Percentiles rank a stretch among this genome's conserved stretches.
Conservation (phyloP, 2,888 invertebrate genomes). For the Morinoia aosen region DNA sequence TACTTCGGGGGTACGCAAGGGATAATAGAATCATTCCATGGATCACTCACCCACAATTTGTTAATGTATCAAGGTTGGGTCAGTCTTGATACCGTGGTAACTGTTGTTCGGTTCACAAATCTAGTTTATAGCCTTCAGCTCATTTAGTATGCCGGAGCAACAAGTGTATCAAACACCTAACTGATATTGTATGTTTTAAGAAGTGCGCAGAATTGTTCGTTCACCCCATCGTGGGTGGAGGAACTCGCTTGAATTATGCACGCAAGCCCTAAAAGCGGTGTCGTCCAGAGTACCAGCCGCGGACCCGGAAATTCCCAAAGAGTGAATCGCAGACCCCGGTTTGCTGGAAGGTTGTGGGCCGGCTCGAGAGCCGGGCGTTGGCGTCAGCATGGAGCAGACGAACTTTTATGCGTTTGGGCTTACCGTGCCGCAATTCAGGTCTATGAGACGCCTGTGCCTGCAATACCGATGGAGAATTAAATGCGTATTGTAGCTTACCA, state of each 20-base stretch:
- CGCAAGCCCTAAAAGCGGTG: neutral
- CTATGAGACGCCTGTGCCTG: neutral
- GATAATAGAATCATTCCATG: neutral
- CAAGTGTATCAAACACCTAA: neutral
- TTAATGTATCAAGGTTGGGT: neutral
- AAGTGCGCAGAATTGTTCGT: neutral
- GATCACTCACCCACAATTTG: neutral
- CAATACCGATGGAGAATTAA: neutral
- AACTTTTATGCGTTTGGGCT: neutral
- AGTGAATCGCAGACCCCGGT: neutral
- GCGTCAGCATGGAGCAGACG: neutral
- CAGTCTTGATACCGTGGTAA: neutral
- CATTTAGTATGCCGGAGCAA: neutral
- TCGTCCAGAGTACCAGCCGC: neutral
- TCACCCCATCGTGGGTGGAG: neutral
- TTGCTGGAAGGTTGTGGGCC: neutral
- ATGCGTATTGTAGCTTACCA: neutral
- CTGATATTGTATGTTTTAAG: neutral
- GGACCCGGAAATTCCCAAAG: neutral
- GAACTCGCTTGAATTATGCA: neutral
- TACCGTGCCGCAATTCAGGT: neutral
- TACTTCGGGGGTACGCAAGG: neutral
- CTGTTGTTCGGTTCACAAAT: neutral
- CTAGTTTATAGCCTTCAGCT: neutral
- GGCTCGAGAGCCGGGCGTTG: neutral